phyloP scores from a whole-genome alignment of 1,140 invertebrate species.

The Caenorhabditis tropicalis region DNA sequence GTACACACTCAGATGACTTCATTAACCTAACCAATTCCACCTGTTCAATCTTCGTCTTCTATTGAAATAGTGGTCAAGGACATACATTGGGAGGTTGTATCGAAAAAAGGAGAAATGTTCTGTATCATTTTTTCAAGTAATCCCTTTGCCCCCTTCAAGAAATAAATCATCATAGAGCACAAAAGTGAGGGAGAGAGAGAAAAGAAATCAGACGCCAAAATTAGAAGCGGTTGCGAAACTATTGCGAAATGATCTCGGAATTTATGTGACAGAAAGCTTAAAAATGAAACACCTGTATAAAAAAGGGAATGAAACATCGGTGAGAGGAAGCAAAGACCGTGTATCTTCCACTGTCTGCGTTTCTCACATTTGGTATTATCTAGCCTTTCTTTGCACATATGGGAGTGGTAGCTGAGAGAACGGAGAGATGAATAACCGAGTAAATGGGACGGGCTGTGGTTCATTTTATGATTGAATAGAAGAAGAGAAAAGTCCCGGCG shows the following conservation, averaged over 20 bases:
- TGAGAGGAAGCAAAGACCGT: constrained; percentile 39
- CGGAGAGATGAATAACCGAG: constrained; percentile 10
- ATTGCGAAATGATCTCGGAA: not conserved
- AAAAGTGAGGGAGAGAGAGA: not conserved
- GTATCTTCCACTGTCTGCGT: not conserved
- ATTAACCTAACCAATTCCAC: not conserved
- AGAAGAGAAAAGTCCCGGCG: not conserved
- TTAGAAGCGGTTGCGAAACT: not conserved
- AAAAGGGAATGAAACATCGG: constrained; percentile 17
- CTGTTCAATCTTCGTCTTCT: not conserved
- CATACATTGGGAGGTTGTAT: not conserved
- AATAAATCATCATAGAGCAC: constrained; percentile 10
- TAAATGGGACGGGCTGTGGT: not conserved
- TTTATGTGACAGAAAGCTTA: not conserved
- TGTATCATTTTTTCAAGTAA: not conserved
- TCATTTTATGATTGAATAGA: constrained; percentile 9
- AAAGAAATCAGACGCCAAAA: not conserved
- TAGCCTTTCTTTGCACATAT: constrained; percentile 23
- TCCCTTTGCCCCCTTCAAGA: not conserved
- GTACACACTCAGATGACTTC: not conserved
- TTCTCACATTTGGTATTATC: not conserved
- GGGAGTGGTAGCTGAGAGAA: not conserved
- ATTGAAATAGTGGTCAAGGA: constrained; percentile 30
- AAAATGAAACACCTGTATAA: not conserved
- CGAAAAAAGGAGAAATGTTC: not conserved